These are phyloP conservation scores for Syngnathus rostellatus DNA, from an alignment of 2,797 vertebrate species.

Conservation along the genomic window DNA sequence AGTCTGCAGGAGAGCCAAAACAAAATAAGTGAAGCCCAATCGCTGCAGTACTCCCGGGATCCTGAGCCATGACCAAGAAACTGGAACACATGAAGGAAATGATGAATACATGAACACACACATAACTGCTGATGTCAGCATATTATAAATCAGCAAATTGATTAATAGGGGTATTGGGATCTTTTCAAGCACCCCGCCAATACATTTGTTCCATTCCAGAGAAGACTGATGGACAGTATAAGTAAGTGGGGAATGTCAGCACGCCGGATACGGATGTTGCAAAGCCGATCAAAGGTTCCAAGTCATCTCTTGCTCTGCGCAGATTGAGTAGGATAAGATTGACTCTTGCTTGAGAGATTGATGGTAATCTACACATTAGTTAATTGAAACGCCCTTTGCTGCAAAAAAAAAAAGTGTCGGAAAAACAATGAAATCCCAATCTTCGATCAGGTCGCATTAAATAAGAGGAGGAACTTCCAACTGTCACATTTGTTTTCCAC, in stretches of 20 bases:
- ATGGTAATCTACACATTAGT: slow-evolving; percentile 78
- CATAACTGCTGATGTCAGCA: slow-evolving; percentile 25
- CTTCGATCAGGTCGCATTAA: slow-evolving; percentile 70
- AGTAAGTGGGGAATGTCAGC: slow-evolving; percentile 28
- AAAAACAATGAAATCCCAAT: slow-evolving; percentile 68
- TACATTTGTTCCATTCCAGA: slow-evolving; percentile 21
- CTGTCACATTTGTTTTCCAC: slow-evolving; percentile 39
- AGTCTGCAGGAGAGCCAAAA: slow-evolving; percentile 71
- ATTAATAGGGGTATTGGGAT: slow-evolving; percentile 14
- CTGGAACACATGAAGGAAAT: slow-evolving; percentile 50
- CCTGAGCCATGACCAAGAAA: slow-evolving; percentile 76
- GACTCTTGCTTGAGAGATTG: slow-evolving; percentile 56
- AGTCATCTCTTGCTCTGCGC: slow-evolving; percentile 47
- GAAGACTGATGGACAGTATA: slow-evolving; percentile 22
- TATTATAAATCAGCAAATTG: slow-evolving; percentile 30
- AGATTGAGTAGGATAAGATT: slow-evolving; percentile 36
- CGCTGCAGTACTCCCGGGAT: slow-evolving; percentile 77
- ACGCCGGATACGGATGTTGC: slow-evolving; percentile 33
- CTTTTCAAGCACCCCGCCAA: slow-evolving; percentile 13
- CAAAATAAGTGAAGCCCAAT: slow-evolving; percentile 75
- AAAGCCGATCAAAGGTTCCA: slow-evolving; percentile 56
- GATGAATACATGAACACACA: slow-evolving; percentile 11
- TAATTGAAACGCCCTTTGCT: slow-evolving; percentile 78
- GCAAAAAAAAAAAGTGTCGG: slow-evolving; percentile 42
- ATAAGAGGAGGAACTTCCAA: slow-evolving; percentile 66